These are phyloP conservation scores for Drosophila teissieri DNA, from an alignment of 1,140 invertebrate genomes.

Conservation along the genomic window DNA sequence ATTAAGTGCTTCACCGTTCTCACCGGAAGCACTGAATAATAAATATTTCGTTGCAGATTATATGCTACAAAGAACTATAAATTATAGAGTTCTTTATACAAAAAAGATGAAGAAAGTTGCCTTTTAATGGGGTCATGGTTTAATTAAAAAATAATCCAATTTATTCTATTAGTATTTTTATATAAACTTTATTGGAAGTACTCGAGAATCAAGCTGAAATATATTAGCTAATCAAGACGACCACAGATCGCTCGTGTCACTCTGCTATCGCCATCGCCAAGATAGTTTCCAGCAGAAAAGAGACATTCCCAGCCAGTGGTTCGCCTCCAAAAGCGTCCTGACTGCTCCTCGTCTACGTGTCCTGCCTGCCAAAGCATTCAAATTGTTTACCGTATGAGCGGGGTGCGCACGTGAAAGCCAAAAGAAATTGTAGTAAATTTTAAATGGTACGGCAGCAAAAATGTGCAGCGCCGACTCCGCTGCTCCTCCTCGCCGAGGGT, in stretches of 20 bases:
- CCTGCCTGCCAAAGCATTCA: constrained; percentile 78
- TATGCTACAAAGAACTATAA: not conserved
- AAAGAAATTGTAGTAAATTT: constrained; percentile 83
- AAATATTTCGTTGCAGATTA: not conserved
- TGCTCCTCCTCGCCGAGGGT: constrained; percentile 10
- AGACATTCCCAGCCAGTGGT: constrained; percentile 32
- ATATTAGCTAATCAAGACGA: not conserved
- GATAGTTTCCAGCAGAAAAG: constrained; percentile 22
- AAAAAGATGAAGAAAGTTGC: not conserved
- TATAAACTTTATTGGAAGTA: not conserved
- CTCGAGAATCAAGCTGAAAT: not conserved
- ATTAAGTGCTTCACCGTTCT: not conserved
- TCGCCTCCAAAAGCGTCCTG: constrained; percentile 15
- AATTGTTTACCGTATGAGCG: constrained; percentile 82
- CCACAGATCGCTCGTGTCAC: constrained; percentile 29
- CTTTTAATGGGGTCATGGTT: not conserved
- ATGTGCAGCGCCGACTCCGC: constrained; percentile 56
- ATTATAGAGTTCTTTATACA: not conserved
- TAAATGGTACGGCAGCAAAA: constrained; percentile 80
- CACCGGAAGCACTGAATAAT: not conserved
- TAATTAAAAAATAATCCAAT: too few species aligned
- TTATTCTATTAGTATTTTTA: too few species aligned
- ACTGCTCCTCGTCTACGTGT: constrained; percentile 61
- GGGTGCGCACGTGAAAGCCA: constrained; percentile 72
- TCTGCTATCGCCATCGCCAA: constrained; percentile 28